Base-by-base conservation (phyloP, 2,888 invertebrate genomes). In the Dioctria linearis region DNA sequence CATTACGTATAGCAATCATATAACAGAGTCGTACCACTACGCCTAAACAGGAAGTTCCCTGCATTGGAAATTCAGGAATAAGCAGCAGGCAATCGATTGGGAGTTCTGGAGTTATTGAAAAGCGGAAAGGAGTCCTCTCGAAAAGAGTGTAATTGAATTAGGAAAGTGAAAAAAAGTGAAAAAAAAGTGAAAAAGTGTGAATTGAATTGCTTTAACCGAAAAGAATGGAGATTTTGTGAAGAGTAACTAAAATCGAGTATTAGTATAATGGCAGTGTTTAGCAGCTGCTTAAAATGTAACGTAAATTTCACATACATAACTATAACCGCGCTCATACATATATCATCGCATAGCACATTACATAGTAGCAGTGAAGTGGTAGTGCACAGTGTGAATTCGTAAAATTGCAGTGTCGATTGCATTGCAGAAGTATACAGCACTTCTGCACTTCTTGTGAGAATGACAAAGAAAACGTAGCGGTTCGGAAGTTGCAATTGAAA, bases 101-200 rank as follows among this genome's bases (percentile, higher is more conserved):
- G n/a, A 63, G 13, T n/a, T 25, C 43, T 25, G 51, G 54, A 40
- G 54, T 40, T 51, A 42, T 54, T 51, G 40, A n/a, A 5, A 40
- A 73, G 40, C 54, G 57, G 25, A 37, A 73, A 73, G 57, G 39
- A 73, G 9, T 11, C 37, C 54, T 40, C 54, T 69, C 37, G 43
- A 11, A 25, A 25, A 25, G 25, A 37, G 57, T 11, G 73, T 25
- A 54, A 73, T 73, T 73, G 73, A 73, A 73, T 73, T 73, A 54
- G 73, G 54, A 73, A 39, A 51, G 40, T 73, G 39, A 40, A 54
- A 73, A 73, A n/a, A 42, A 73, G 57, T 25, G 25, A 42, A 54
- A 11, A 71, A 71, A 51, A 71, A 39, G 25, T 25, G 25, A 25
- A 25, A 25, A 25, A 25, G 2, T 25, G 71, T n/a, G 40, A 51